These are phyloP conservation scores for Branchinecta lynchi DNA, from an alignment of 1,140 invertebrate genomes.

Conservation along the genomic window DNA sequence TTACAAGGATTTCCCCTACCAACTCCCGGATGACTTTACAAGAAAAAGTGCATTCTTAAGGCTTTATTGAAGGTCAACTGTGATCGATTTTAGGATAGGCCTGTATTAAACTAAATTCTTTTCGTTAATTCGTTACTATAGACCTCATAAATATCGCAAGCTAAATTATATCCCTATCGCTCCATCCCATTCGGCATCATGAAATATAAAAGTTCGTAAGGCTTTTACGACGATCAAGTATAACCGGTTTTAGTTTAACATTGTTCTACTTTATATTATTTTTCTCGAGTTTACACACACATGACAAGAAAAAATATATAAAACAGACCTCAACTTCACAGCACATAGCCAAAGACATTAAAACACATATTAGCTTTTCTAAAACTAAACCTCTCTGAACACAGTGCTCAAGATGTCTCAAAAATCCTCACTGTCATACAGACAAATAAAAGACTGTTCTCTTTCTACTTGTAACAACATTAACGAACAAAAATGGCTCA, in stretches of 20 bases:
- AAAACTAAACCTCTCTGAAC: no score
- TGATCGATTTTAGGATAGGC: conserved; percentile 1
- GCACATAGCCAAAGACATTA: no score
- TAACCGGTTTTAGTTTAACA: conserved; percentile 2
- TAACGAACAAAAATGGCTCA: no score
- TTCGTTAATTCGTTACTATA: conserved; percentile 2
- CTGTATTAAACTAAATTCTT: not conserved
- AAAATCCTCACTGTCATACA: no score
- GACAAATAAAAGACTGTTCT: no score
- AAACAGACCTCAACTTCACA: no score
- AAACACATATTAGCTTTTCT: no score
- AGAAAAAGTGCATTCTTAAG: conserved; percentile 1
- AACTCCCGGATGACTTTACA: not conserved
- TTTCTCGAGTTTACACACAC: no score
- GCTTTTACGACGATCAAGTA: conserved; percentile 1
- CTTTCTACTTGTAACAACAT: no score
- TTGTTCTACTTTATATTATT: conserved; percentile 10
- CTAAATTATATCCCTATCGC: conserved; percentile 2
- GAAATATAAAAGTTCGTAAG: not conserved
- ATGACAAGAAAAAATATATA: no score
- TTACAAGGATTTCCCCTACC: not conserved
- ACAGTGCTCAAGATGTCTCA: no score
- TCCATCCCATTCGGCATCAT: conserved; percentile 5
- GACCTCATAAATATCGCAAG: conserved; percentile 5
- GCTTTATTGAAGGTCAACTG: not conserved